phyloP scores from a whole-genome alignment of 2,797 vertebrate genomes.

The Cetoscarus ocellatus region DNA sequence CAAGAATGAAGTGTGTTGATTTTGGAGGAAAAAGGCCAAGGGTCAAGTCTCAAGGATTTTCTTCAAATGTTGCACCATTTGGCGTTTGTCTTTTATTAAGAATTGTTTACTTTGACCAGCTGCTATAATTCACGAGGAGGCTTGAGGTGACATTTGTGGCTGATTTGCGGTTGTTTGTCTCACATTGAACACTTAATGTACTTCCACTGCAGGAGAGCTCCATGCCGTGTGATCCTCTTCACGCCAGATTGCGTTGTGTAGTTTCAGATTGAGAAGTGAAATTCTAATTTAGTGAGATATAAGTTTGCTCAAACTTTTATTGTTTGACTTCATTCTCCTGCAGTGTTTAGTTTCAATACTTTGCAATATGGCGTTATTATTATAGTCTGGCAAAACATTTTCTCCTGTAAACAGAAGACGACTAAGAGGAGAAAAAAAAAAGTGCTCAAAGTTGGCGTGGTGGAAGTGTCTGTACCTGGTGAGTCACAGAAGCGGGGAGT shows the following conservation, averaged over 20 bases:
- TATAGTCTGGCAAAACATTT: conserved; percentile 7
- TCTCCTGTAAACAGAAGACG: conserved; percentile 27
- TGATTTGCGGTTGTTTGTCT: not conserved
- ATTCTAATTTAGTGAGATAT: not conserved
- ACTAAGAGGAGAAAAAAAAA: conserved; percentile 11
- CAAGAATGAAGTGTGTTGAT: no score
- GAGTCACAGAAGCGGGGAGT: conserved; percentile 44
- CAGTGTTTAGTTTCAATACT: conserved; percentile 6
- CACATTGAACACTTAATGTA: not conserved
- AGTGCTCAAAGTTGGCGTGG: conserved; percentile 24
- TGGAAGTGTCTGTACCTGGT: conserved; percentile 38
- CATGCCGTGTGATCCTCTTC: not conserved
- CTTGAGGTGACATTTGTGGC: not conserved
- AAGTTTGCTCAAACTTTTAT: not conserved
- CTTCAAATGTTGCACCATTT: no score
- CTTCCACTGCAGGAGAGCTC: not conserved
- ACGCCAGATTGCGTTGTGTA: not conserved
- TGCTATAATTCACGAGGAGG: not conserved
- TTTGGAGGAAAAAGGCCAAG: no score
- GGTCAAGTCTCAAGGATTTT: no score
- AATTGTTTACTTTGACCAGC: not conserved
- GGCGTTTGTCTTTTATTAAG: no score
- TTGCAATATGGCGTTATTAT: not conserved
- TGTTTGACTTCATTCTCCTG: not conserved
- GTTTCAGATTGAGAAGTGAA: not conserved